Conservation (phyloP, 2,113 vertebrate species). For the Atlantisia rogersi region DNA sequence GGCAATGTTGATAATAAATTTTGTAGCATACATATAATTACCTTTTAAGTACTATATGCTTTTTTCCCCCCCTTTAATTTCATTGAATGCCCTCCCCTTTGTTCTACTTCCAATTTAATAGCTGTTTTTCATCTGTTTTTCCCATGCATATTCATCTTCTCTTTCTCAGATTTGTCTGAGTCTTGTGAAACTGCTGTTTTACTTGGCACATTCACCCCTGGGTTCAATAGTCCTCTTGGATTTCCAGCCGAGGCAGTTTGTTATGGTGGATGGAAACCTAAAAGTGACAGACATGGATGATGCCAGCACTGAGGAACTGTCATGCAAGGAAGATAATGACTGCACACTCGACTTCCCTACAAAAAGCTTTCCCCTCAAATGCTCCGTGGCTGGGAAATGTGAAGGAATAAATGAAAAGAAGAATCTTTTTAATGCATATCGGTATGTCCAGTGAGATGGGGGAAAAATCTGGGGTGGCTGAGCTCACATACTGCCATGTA, state of each 20-base stretch:
- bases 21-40: constrained; percentile 54
- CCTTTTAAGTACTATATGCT: constrained; percentile 36
- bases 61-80: constrained; percentile 34
- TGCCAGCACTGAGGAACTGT: constrained; percentile 78
- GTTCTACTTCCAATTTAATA: constrained; percentile 60
- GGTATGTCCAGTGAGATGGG: constrained; percentile 63
- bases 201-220: constrained; percentile 87
- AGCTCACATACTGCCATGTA: neutral
- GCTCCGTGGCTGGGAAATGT: constrained; percentile 75
- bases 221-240: constrained; percentile 90
- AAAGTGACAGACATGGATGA: constrained; percentile 93
- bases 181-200: constrained; percentile 86
- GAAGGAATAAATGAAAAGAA: constrained; percentile 86
- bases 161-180: constrained; percentile 87
- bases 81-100: constrained; percentile 41
- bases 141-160: constrained; percentile 47
- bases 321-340: constrained; percentile 78
- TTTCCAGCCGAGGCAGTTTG: constrained; percentile 92
- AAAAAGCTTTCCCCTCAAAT: constrained; percentile 82
- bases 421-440: constrained; percentile 92
- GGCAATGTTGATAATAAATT: constrained; percentile 61
- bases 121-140: constrained; percentile 40
- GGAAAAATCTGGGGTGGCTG: neutral
- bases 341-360: constrained; percentile 85
- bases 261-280: constrained; percentile 85